Base-by-base conservation (phyloP, 2,888 invertebrate genomes). In the Luffia ferchaultella region DNA sequence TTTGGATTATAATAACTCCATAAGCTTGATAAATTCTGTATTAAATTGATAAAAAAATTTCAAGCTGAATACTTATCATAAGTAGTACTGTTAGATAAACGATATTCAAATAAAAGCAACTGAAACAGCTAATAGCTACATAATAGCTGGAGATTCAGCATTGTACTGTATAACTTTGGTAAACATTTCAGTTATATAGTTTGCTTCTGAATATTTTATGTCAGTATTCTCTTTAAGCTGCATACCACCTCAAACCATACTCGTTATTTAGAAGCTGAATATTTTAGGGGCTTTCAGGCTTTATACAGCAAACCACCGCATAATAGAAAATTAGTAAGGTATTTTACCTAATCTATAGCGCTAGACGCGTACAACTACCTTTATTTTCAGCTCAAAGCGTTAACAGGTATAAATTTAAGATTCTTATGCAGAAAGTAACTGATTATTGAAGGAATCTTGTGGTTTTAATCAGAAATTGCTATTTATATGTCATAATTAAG, bases 1-100 rank as follows among this genome's bases (percentile, higher is more conserved):
- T n/a, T 48, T 48, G 41, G 41, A 48, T 41, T 48, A 48, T 18
- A 48, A 48, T 47, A 47, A 47, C 40, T 20, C 40, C 30, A 40
- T 47, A 47, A 47, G 47, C 47, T 47, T 47, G 40, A 16, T 48
- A 48, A 48, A 48, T 42, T 48, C 42, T 48, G 48, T 48, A 48
- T 42, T 41, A 48, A 48, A 41, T 48, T 40, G 41, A 40, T 40
- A 40, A 18, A 30, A 30, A 30, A 30, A 30, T 47, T 47, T 30
- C 47, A 47, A 47, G 40, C 48, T 48, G 40, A 48, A 48, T 48
- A 48, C 41, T 18, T 41, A 48, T 48, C 41, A 42, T 41, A 18
- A 42, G 48, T 48, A 48, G 18, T 41, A 48, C 42, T 48, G 42
- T 41, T 48, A 48, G 41, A 48, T 18, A 48, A 48, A 40, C 40